Conservation (phyloP, 2,888 invertebrate genomes). For the Drosophila subquinaria region DNA sequence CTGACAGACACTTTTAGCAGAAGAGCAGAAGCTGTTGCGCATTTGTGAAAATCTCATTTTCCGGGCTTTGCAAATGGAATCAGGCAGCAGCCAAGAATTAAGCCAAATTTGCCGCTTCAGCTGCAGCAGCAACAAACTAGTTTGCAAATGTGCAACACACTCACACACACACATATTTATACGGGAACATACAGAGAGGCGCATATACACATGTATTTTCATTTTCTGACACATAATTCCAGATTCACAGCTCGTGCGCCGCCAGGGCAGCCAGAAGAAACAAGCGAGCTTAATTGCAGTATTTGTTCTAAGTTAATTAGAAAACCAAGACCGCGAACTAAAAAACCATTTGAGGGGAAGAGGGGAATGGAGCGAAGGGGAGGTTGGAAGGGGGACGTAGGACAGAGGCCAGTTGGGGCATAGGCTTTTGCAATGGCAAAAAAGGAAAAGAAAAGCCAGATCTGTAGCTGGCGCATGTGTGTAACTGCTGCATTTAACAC, state of each 20-base stretch:
- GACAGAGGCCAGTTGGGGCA: slow-evolving; percentile 18
- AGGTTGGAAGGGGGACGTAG: not conserved
- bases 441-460: slow-evolving; percentile 23
- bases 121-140: slow-evolving; percentile 64
- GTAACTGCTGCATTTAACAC: slow-evolving; percentile 78
- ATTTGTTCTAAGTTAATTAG: slow-evolving; percentile 80
- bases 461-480: slow-evolving; percentile 56
- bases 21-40: slow-evolving; percentile 36
- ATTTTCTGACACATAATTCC: slow-evolving; percentile 83
- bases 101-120: slow-evolving; percentile 79
- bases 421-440: slow-evolving; percentile 17
- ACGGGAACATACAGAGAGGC: slow-evolving; percentile 2
- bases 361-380: not conserved
- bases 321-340: slow-evolving; percentile 60
- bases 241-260: slow-evolving; percentile 72
- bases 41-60: slow-evolving; percentile 49
- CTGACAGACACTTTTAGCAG: slow-evolving; percentile 58
- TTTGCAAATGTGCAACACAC: slow-evolving; percentile 63
- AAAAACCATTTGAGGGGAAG: slow-evolving; percentile 3
- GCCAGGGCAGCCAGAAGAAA: slow-evolving; percentile 61
- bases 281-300: slow-evolving; percentile 78
- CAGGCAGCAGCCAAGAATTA: slow-evolving; percentile 64
- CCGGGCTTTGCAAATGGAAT: slow-evolving; percentile 36
- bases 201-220: slow-evolving; percentile 68
- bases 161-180: slow-evolving; percentile 17